Evolutionary conservation across 2,888 invertebrate species (phyloP).

Genomic region (Dryobota labecula): DNA sequence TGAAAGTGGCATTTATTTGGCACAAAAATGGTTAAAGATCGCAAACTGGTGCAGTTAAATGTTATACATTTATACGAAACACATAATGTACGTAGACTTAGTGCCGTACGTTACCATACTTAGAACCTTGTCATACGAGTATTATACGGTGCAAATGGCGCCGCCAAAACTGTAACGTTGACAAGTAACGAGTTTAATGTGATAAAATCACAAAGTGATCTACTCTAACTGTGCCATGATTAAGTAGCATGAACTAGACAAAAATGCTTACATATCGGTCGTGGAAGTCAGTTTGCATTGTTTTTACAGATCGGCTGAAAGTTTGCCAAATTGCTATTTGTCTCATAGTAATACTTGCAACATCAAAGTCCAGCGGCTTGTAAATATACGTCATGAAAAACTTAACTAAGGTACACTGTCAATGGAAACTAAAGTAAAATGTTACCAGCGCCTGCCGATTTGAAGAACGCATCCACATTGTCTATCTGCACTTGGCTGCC

Average conservation of each 20-base stretch:
- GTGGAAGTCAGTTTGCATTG: not conserved
- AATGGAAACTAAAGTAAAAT: not conserved
- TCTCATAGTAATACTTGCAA: too few relatives aligned
- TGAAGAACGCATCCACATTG: slow-evolving; percentile 63
- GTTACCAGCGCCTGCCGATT: slow-evolving; percentile 70
- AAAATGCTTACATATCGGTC: not conserved
- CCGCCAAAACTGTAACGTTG: not conserved
- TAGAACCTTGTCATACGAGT: not conserved
- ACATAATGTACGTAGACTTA: not conserved
- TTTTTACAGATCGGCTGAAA: not conserved
- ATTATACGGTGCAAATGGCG: not conserved
- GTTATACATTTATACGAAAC: not conserved
- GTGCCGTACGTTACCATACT: not conserved
- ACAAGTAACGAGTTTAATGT: slow-evolving; percentile 6
- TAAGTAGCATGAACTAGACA: not conserved
- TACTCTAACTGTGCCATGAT: not conserved
- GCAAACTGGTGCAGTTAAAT: not conserved
- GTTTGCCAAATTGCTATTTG: not conserved
- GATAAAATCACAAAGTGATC: not conserved
- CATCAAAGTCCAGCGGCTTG: not conserved
- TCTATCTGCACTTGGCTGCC: slow-evolving; percentile 43
- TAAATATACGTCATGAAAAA: not conserved
- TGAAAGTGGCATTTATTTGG: slow-evolving; percentile 51
- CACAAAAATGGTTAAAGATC: not conserved
- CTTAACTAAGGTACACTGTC: not conserved